A percentile compares a stretch with the other conserved stretches of the same genome.
These are phyloP conservation scores for Lipophrys pholis DNA, from an alignment of 2,113 vertebrate genomes.

Conservation along the genomic window DNA sequence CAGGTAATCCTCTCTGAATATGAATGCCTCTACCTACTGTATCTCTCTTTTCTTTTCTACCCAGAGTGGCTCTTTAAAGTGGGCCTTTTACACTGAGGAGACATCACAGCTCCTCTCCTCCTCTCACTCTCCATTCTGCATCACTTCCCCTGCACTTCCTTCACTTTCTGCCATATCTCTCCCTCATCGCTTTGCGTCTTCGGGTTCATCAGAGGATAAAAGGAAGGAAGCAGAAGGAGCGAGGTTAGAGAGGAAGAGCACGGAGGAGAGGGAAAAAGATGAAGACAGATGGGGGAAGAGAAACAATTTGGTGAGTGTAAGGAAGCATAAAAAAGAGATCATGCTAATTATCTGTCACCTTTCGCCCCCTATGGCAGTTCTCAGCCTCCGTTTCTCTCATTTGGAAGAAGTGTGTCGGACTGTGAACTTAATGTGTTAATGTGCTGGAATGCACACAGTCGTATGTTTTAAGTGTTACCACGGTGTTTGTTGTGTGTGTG, in stretches of 20 bases:
- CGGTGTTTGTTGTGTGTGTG: neutral
- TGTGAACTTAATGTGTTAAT: conserved; percentile 24
- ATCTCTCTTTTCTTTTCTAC: conserved; percentile 3
- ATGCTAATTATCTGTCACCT: conserved; percentile 67
- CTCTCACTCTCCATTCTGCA: too few species aligned
- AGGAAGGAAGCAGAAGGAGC: neutral
- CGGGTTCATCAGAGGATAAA: conserved; percentile 4
- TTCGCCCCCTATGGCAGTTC: conserved; percentile 27
- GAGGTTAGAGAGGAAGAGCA: neutral
- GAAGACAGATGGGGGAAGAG: conserved; percentile 24
- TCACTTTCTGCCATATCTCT: neutral
- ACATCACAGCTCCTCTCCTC: conserved; percentile 15
- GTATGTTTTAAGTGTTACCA: neutral
- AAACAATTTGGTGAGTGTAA: conserved; percentile 22
- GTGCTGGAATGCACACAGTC: conserved; percentile 11
- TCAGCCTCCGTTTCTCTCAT: conserved; percentile 27
- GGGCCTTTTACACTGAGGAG: conserved; percentile 28
- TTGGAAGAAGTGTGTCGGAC: conserved; percentile 12
- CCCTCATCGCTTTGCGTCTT: too few species aligned
- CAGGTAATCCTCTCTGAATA: conserved; percentile 63
- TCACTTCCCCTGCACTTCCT: neutral
- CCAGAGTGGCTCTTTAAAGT: conserved; percentile 12
- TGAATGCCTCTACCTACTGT: conserved; percentile 28
- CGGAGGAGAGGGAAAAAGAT: neutral
- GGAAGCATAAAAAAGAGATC: conserved; percentile 52